Conservation (phyloP, 2,888 invertebrate genomes). For the Agrochola circellaris region DNA sequence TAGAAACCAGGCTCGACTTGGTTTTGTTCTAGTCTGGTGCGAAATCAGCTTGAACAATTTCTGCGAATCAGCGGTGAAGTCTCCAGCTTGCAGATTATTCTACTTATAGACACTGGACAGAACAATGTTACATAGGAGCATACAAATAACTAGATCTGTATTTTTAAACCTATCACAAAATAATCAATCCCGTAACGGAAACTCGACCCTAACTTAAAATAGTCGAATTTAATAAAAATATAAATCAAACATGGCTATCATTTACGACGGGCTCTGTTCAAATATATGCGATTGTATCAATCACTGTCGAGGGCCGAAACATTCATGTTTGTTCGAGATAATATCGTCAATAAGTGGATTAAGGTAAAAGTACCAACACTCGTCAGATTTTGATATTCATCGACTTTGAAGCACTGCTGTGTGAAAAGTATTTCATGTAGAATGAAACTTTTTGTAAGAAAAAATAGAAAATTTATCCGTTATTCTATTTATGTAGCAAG, state of each 20-base stretch:
- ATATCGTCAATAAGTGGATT: constrained; percentile 83
- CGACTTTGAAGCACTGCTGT: too few species aligned
- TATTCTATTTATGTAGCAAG: too few species aligned
- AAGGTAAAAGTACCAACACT: too few species aligned
- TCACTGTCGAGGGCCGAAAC: constrained; percentile 76
- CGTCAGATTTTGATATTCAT: too few species aligned
- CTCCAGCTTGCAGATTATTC: background rate
- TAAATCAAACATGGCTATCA: constrained; percentile 61
- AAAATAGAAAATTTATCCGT: too few species aligned
- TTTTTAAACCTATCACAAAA: constrained; percentile 25
- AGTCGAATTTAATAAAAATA: constrained; percentile 57
- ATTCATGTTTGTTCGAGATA: constrained; percentile 75
- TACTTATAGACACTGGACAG: background rate
- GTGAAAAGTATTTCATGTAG: too few species aligned
- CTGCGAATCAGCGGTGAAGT: background rate
- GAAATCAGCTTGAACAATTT: constrained; percentile 1
- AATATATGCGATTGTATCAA: constrained; percentile 73
- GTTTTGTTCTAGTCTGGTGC: background rate
- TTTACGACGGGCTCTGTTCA: constrained; percentile 58
- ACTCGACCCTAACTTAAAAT: constrained; percentile 49
- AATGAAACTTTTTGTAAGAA: too few species aligned
- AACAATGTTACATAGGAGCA: background rate
- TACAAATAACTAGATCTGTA: background rate
- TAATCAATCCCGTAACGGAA: constrained; percentile 49
- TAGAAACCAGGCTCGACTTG: background rate